These are phyloP conservation scores for Malurus cyaneus DNA, from an alignment of 2,113 vertebrate species.

Conservation along the genomic window DNA sequence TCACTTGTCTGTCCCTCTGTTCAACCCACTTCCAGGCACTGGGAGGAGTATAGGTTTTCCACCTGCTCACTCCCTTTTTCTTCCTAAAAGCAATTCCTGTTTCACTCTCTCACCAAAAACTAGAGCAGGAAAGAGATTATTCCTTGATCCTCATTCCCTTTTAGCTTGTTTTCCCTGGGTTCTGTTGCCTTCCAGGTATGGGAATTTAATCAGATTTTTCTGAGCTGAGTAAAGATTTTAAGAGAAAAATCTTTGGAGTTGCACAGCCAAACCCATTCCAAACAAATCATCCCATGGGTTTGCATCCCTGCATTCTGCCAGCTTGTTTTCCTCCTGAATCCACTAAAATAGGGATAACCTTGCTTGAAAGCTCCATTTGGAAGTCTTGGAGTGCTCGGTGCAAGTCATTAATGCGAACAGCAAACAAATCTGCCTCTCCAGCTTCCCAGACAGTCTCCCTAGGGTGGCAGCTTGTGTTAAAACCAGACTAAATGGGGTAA, in stretches of 20 bases:
- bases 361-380: background rate
- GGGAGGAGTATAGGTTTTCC: background rate
- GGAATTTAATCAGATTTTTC: background rate
- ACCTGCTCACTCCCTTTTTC: background rate
- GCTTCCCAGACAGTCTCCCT: constrained; percentile 7
- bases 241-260: background rate
- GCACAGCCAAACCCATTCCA: background rate
- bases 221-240: background rate
- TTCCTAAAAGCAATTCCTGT: background rate
- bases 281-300: background rate
- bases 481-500: background rate
- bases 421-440: background rate
- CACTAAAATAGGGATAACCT: background rate
- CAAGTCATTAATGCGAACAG: background rate
- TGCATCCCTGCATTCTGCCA: background rate
- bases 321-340: background rate
- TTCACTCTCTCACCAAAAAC: background rate
- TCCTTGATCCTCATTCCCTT: background rate
- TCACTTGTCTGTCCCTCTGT: background rate
- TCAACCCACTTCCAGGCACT: background rate
- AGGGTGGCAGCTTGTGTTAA: background rate
- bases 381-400: background rate
- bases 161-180: background rate
- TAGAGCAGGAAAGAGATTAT: background rate
- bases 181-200: background rate